Evolutionary conservation across 2,888 invertebrate genomes (phyloP), one percentile per base, ranked within the genome.

Genomic region (Calliphora vomitoria): DNA sequence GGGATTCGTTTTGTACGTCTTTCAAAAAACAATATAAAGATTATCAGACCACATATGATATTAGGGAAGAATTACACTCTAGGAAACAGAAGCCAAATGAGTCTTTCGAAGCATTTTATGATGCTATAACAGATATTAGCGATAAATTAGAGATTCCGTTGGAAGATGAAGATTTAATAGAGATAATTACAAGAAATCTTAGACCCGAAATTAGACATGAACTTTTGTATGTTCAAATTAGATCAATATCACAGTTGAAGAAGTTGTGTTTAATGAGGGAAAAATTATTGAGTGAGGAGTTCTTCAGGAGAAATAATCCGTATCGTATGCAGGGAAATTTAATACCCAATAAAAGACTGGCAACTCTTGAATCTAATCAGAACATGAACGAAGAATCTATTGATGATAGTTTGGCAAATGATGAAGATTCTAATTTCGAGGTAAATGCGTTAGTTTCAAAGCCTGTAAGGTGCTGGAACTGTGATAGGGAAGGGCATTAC

Each of bases 401-500:
- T 41, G 38, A 41, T 41, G 47, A 47, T 13, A 47, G 13, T 47
- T 13, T 47, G 10, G 1, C 47, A 47, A 10, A 47, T 8, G 47
- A 47, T 6, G 13, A 47, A 13, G 10, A 47, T 41, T 38, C 38
- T 38, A 38, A 38, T 10, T 44, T 44, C 8, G 44, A 44, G 8
- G 11, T 44, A 10, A 44, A 44, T n/a, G n/a, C n/a, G n/a, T n/a
- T n/a, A n/a, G n/a, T n/a, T n/a, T n/a, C n/a, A n/a, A n/a, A n/a
- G n/a, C n/a, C n/a, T n/a, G n/a, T n/a, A n/a, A n/a, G n/a, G n/a
- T n/a, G n/a, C 6, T 68, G 68, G 47, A 68, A 68, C 18, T 68
- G 44, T 18, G 68, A 68, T 20, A 38, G 38, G 5, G 44, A 68
- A 47, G 68, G 44, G 8, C 47, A 68, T 18, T 68, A 44, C 15